Conservation (phyloP, 1,140 invertebrate species). For the Periplaneta americana region DNA sequence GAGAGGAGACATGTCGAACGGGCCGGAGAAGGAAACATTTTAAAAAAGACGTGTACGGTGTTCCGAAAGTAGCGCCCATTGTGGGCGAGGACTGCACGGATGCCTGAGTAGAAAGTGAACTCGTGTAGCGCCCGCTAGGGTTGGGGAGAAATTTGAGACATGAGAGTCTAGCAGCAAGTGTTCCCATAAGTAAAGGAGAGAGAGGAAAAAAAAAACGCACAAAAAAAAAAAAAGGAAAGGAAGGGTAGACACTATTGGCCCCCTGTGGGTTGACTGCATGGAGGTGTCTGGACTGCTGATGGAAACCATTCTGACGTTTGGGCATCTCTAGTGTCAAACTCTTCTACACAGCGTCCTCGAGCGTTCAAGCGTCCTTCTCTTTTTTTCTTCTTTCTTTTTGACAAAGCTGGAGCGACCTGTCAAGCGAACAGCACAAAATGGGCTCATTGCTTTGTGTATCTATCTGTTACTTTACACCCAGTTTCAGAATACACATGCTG, state of each 20-base stretch:
- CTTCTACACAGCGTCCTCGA: neutral
- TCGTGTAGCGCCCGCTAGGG: neutral
- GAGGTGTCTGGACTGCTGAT: neutral
- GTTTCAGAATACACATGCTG: no score
- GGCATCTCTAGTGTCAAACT: neutral
- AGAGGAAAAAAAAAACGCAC: neutral
- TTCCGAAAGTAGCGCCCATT: neutral
- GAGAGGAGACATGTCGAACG: neutral
- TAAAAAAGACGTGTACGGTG: neutral
- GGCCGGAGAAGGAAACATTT: neutral
- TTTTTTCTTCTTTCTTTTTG: no score
- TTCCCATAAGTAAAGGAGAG: neutral
- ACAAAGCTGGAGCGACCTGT: neutral
- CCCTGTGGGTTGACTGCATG: neutral
- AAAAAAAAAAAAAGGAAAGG: neutral
- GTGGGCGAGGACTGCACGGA: neutral
- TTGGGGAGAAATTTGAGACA: neutral
- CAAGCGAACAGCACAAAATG: neutral
- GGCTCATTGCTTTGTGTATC: no score
- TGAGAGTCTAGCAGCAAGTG: neutral
- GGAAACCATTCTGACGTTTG: neutral
- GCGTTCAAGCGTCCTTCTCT: neutral
- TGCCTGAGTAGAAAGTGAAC: neutral
- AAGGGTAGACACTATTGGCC: neutral
- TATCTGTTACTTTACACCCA: no score